phyloP scores from a whole-genome alignment of 2,888 invertebrate species.

The Drosophila seclusa region DNA sequence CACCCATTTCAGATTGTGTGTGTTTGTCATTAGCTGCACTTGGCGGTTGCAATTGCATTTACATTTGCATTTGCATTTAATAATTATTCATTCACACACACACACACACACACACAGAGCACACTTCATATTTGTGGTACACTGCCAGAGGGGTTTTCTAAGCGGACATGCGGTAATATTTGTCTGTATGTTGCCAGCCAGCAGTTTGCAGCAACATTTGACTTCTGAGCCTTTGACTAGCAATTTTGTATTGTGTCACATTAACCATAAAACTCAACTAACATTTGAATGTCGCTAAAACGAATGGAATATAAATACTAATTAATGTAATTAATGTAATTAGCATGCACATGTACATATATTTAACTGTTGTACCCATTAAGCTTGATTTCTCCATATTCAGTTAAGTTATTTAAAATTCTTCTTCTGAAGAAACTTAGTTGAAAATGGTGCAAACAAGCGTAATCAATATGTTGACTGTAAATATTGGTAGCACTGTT shows the following conservation, averaged over 20 bases:
- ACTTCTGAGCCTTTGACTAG: slow-evolving; percentile 38
- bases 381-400: neutral
- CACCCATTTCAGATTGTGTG: neutral
- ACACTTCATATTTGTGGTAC: slow-evolving; percentile 57
- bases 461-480: slow-evolving; percentile 12
- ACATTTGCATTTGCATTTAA: slow-evolving; percentile 10
- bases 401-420: neutral
- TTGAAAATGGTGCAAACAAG: neutral
- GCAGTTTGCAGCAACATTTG: slow-evolving; percentile 31
- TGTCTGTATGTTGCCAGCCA: slow-evolving; percentile 12
- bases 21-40: slow-evolving; percentile 8
- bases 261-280: slow-evolving; percentile 53
- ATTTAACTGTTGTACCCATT: neutral
- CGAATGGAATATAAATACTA: slow-evolving; percentile 1
- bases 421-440: neutral
- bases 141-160: slow-evolving; percentile 63
- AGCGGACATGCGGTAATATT: slow-evolving; percentile 25
- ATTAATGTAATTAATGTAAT: neutral
- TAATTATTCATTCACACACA: slow-evolving; percentile 12
- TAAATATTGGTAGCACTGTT: slow-evolving; percentile 6
- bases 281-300: slow-evolving; percentile 11
- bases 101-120: neutral
- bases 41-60: slow-evolving; percentile 14
- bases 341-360: slow-evolving; percentile 22
- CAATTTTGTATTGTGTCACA: slow-evolving; percentile 42